phyloP scores from a whole-genome alignment of 2,888 invertebrate genomes.

The Hemicrepidius hirtus region DNA sequence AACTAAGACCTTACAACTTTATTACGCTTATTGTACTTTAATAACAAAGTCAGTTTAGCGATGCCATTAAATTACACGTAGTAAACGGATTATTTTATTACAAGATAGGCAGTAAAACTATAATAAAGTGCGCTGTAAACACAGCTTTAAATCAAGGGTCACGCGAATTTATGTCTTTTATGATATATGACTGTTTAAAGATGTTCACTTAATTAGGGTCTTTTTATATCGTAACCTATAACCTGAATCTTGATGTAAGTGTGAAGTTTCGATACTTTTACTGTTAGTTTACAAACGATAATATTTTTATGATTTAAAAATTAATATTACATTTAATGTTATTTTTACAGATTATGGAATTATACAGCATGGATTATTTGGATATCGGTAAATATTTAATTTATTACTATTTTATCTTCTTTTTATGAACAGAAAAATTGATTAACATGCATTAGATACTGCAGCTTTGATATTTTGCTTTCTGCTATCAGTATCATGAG shows the following conservation, averaged over 20 bases:
- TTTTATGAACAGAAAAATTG: background rate
- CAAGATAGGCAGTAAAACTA: constrained; percentile 66
- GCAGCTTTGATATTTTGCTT: too few species aligned
- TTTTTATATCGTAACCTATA: constrained; percentile 40
- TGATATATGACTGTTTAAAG: constrained; percentile 55
- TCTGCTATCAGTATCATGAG: too few species aligned
- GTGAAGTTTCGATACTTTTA: constrained; percentile 26
- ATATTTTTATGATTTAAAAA: constrained; percentile 7
- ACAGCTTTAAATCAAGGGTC: constrained; percentile 62
- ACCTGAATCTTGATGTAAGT: constrained; percentile 26
- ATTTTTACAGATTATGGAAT: constrained; percentile 15
- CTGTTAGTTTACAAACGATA: background rate
- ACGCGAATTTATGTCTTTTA: constrained; percentile 61
- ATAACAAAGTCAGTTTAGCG: constrained; percentile 61
- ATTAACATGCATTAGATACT: too few species aligned
- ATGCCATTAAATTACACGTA: constrained; percentile 64
- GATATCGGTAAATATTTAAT: constrained; percentile 18
- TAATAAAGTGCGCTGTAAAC: constrained; percentile 67
- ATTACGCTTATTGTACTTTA: constrained; percentile 46
- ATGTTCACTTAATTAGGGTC: constrained; percentile 49
- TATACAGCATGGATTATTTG: background rate
- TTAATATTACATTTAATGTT: constrained; percentile 11
- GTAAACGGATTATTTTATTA: constrained; percentile 68
- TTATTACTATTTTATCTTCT: too few species aligned
- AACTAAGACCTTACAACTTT: constrained; percentile 37